Base-by-base conservation (phyloP, 2,888 invertebrate species). In the Periphyllus acericola region DNA sequence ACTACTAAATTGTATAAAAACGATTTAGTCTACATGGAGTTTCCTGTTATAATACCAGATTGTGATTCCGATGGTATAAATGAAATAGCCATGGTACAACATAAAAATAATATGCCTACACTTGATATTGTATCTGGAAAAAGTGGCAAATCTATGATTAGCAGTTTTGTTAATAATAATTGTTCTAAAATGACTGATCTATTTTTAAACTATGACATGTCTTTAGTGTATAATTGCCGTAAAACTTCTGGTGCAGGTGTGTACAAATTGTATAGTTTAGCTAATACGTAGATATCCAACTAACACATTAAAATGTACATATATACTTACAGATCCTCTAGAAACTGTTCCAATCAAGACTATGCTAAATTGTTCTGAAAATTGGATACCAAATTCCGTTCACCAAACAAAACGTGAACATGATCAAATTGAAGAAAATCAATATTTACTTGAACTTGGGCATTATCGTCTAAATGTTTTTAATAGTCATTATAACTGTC, bases 101-200 rank as follows among this genome's bases (percentile, higher is more conserved):
- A 81, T 34, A 81, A 60, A 81, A 87, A 87, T n/a, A 74, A 87
- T 46, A 66, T 66, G 25, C 74, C 87, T n/a, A 74, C 81, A 66
- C 17, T 87, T 32, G 46, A 40, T 40, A 81, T 87, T 74, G 81
- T 81, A 36, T 81, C 74, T 34, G 87, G 87, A 14, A 81, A 81
- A 87, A 81, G 74, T 66, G 87, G 87, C 29, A 32, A 60, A 36
- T n/a, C 46, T 14, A 81, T 87, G 74, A 81, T 81, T 8, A 66
- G n/a, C 21, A 81, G 72, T 75, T 74, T 87, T 21, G 60, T 32
- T n/a, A 87, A 87, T 32, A n/a, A 75, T 19, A 87, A 87, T n/a
- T 87, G 87, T 75, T 75, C 87, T 46, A 87, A 87, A 74, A 87
- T 87, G 80, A 81, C 87, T 19, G 81, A 87, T 75, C 87, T 87